Evolutionary conservation across 2,113 vertebrate genomes (phyloP).

Genomic region (Ptychochromis oligacanthus): DNA sequence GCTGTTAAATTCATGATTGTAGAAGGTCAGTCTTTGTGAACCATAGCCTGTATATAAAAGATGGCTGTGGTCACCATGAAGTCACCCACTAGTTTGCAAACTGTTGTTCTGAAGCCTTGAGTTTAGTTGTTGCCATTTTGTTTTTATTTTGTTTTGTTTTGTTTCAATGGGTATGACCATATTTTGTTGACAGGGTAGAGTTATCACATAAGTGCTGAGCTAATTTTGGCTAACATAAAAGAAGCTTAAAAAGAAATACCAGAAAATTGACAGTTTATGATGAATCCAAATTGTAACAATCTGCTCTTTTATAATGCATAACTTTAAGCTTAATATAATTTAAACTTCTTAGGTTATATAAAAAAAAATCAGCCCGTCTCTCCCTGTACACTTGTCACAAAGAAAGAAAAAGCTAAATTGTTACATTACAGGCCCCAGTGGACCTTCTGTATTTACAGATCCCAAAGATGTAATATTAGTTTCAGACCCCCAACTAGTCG

Average conservation of each 20-base stretch:
- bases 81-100: neutral
- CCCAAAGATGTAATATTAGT: neutral
- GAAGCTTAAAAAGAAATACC: no score
- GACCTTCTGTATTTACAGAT: neutral
- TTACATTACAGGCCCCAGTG: neutral
- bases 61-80: neutral
- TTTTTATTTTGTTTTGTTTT: neutral
- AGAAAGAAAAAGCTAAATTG: neutral
- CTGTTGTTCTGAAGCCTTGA: neutral
- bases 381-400: neutral
- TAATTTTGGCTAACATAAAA: neutral
- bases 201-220: neutral
- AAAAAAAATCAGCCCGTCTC: no score
- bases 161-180: neutral
- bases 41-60: neutral
- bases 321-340: neutral
- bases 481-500: no score
- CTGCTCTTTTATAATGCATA: neutral
- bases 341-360: neutral
- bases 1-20: neutral
- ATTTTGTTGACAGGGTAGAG: neutral
- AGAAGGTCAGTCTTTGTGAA: neutral
- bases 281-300: neutral
- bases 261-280: neutral
- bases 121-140: neutral